These are phyloP conservation scores for Creontiades dilutus DNA, from an alignment of 2,888 invertebrate genomes.

Conservation along the genomic window DNA sequence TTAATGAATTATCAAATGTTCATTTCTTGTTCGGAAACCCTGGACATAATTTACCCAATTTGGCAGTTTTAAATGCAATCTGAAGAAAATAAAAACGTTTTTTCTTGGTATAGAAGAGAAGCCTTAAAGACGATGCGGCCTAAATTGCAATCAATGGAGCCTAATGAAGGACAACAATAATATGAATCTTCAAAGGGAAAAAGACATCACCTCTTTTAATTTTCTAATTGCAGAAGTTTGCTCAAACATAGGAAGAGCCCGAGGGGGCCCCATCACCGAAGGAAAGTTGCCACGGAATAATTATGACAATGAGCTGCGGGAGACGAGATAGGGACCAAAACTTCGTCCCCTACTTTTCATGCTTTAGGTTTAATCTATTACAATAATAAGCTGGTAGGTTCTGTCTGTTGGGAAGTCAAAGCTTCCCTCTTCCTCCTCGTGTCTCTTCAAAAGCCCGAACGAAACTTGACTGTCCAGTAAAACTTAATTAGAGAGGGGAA, in stretches of 20 bases:
- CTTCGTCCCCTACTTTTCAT: conserved; percentile 59
- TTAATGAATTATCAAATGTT: too few relatives aligned
- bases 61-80: too few relatives aligned
- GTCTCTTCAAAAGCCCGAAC: not conserved
- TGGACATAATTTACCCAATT: too few relatives aligned
- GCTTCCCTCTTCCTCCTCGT: conserved; percentile 6
- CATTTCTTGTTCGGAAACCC: too few relatives aligned
- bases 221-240: conserved; percentile 55
- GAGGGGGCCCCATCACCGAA: not conserved
- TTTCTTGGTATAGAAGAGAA: too few relatives aligned
- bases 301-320: conserved; percentile 65
- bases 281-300: conserved; percentile 54
- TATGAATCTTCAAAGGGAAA: conserved; percentile 22
- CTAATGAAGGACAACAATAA: not conserved
- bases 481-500: conserved; percentile 57
- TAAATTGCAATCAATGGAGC: not conserved
- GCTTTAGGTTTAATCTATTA: conserved; percentile 69
- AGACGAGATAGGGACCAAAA: conserved; percentile 39
- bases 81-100: too few relatives aligned
- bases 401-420: conserved; percentile 48
- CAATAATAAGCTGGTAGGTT: conserved; percentile 64
- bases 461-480: conserved; percentile 61
- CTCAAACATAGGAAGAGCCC: conserved; percentile 10
- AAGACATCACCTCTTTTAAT: conserved; percentile 38
- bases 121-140: not conserved